These are phyloP conservation scores for Clarias platycephalus DNA, from an alignment of 2,797 vertebrate species.

Conservation along the genomic window DNA sequence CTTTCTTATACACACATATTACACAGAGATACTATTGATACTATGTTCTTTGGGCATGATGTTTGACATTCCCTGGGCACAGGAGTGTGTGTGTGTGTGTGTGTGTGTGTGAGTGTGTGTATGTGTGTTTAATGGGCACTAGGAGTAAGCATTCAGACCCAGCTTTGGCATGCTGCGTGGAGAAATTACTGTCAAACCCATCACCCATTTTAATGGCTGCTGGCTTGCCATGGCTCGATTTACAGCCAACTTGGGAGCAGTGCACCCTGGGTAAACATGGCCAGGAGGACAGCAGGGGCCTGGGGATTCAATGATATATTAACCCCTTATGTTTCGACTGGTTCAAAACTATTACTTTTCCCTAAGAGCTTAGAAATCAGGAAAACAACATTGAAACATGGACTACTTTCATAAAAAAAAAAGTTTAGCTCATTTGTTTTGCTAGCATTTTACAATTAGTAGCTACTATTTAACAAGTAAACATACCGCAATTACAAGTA, in stretches of 20 bases:
- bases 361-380: background rate
- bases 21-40: slow-evolving; percentile 50
- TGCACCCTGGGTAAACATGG: slow-evolving; percentile 61
- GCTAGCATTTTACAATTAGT: slow-evolving; percentile 2
- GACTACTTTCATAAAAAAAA: background rate
- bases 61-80: slow-evolving; percentile 38
- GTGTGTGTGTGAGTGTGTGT: slow-evolving; percentile 60
- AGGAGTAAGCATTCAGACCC: slow-evolving; percentile 67
- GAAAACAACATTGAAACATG: background rate
- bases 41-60: slow-evolving; percentile 50
- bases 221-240: slow-evolving; percentile 56
- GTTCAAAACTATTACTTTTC: background rate
- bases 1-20: slow-evolving; percentile 23
- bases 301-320: slow-evolving; percentile 34
- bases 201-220: slow-evolving; percentile 70
- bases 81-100: slow-evolving; percentile 37
- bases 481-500: background rate
- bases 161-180: slow-evolving; percentile 65
- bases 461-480: background rate
- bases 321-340: slow-evolving; percentile 7
- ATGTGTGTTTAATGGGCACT: slow-evolving; percentile 65
- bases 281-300: slow-evolving; percentile 35
- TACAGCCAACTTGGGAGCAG: slow-evolving; percentile 58
- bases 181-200: slow-evolving; percentile 78
- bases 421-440: background rate